A percentile compares a stretch with the other conserved stretches of the same genome.
These are phyloP conservation scores for Rhizoglyphus robini DNA, from an alignment of 1,140 invertebrate species.

Conservation along the genomic window DNA sequence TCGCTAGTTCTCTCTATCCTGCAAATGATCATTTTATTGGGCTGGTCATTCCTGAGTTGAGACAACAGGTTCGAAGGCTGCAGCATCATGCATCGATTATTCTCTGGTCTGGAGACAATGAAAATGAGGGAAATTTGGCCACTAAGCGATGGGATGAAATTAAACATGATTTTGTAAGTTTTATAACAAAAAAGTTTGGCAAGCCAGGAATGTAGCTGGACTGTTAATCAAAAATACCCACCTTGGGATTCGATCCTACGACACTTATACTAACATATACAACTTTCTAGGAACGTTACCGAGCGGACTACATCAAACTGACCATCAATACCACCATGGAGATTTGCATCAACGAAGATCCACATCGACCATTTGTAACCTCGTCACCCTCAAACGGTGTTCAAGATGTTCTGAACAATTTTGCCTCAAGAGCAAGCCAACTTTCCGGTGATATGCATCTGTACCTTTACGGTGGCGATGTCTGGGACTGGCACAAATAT, in stretches of 20 bases:
- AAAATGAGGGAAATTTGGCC: conserved; percentile 80
- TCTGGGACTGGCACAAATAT: conserved; percentile 64
- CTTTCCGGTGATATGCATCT: conserved; percentile 60
- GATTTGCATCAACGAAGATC: conserved; percentile 48
- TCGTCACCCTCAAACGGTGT: conserved; percentile 87
- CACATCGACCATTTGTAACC: conserved; percentile 50
- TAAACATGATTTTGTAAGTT: too few relatives aligned
- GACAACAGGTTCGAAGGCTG: conserved; percentile 64
- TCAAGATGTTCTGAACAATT: conserved; percentile 56
- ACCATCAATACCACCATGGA: conserved; percentile 62
- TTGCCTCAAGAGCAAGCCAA: conserved; percentile 54
- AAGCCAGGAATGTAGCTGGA: too few relatives aligned
- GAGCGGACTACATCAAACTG: conserved; percentile 66
- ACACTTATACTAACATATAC: too few relatives aligned
- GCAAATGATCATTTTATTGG: conserved; percentile 50
- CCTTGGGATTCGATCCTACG: too few relatives aligned
- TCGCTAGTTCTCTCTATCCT: conserved; percentile 92
- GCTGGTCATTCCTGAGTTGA: conserved; percentile 59
- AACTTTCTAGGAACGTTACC: conserved; percentile 32
- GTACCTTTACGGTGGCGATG: conserved; percentile 50
- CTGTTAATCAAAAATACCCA: too few relatives aligned
- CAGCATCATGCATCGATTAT: conserved; percentile 77
- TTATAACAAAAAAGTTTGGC: too few relatives aligned
- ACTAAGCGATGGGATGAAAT: conserved; percentile 33
- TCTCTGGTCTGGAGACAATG: conserved; percentile 82